Base-by-base conservation (phyloP, 2,888 invertebrate genomes). In the Nemurella pictetii region DNA sequence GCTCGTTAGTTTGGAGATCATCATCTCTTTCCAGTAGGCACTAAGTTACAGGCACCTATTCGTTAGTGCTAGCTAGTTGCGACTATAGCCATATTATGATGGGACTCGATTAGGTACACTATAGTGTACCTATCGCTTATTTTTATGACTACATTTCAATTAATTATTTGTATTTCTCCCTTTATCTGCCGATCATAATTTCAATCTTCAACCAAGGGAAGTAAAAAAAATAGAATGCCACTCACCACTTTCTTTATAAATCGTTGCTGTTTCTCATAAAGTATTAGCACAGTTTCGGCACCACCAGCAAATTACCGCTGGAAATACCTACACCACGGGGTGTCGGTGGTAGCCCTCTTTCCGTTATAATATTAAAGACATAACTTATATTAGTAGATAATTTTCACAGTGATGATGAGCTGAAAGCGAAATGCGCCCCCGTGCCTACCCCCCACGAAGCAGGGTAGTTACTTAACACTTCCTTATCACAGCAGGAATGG, bases 401-500 rank as follows among this genome's bases (percentile, higher is more conserved):
- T 55, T 55, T 55, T 55, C 55, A 75, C 28, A 27, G 75, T 75
- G 75, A 27, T 75, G 75, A 75, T 75, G 75, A 75, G 75, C 26
- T 55, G 75, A 28, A 75, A 75, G 75, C 26, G 27, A 75, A 75
- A 25, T 9, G 26, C 26, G 26, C 26, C 75, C 75, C 75, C 7
- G 75, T 75, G 75, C 0, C 26, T 27, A 75, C 75, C 75, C 75
- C 75, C 75, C 28, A 20, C 5, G 75, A 75, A 75, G 75, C 2
- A 9, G 75, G 75, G 20, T 75, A 75, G 20, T 75, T 75, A 78
- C 29, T 78, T 78, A 78, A 27, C 78, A 78, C 78, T 78, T 78
- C 78, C 78, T 78, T 78, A 78, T 78, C 78, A 12, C 78, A 78
- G 78, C 78, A 29, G 26, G 75, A n/a, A 26, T 75, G 28, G 73